A percentile compares a stretch with the other conserved stretches of the same genome.
Evolutionary conservation across 2,113 vertebrate genomes (phyloP).

Genomic region (Pyrgilauda ruficollis): DNA sequence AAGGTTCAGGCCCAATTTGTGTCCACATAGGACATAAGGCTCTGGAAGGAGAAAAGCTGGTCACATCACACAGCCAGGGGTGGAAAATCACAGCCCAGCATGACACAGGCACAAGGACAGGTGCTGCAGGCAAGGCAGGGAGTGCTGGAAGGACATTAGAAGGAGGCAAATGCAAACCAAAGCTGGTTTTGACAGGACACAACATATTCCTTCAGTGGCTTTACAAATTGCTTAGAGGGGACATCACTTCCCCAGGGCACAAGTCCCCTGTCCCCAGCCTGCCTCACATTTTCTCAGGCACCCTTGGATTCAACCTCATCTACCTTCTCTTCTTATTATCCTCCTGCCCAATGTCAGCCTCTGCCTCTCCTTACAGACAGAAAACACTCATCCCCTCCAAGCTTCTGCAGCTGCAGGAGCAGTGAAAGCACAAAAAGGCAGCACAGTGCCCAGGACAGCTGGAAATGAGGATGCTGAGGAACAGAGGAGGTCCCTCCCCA

Average conservation of each 20-base stretch:
- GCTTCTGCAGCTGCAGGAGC: background rate
- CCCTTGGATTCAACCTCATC: background rate
- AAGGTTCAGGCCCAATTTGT: background rate
- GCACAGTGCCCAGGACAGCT: background rate
- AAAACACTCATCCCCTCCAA: background rate
- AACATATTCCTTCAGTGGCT: rapidly evolving
- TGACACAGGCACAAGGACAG: background rate
- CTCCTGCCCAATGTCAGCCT: background rate
- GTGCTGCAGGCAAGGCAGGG: background rate
- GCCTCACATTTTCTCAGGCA: background rate
- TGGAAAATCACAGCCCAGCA: background rate
- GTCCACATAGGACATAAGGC: background rate
- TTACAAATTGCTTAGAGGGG: background rate
- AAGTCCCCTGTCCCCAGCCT: background rate
- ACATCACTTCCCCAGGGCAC: background rate
- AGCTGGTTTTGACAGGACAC: background rate
- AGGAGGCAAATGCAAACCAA: background rate
- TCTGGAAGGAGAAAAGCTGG: background rate
- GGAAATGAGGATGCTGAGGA: background rate
- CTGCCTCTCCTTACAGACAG: background rate
- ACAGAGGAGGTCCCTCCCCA: background rate
- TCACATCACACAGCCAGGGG: background rate
- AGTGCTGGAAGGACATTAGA: background rate
- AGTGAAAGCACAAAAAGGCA: background rate
- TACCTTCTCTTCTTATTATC: background rate